Percentiles rank a stretch among this genome's conserved stretches.
These are phyloP conservation scores for Sarcophaga bullata DNA, from an alignment of 1,140 invertebrate species.

Conservation along the genomic window DNA sequence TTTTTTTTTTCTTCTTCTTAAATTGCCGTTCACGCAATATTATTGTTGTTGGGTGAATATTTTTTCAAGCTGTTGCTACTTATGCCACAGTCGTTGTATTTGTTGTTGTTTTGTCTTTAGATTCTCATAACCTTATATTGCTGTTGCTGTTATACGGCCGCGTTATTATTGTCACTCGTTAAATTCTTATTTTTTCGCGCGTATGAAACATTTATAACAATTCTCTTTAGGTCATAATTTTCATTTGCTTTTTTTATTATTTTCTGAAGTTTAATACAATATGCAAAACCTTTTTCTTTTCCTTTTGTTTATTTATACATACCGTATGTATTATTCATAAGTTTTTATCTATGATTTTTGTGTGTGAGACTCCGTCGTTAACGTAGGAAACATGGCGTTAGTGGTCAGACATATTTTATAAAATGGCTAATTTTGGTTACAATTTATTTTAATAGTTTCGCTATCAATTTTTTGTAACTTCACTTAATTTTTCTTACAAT, in stretches of 20 bases:
- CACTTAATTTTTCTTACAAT: too few relatives aligned
- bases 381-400: neutral
- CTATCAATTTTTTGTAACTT: too few relatives aligned
- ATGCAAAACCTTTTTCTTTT: too few relatives aligned
- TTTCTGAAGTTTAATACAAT: neutral
- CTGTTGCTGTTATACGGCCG: neutral
- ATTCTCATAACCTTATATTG: neutral
- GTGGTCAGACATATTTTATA: too few relatives aligned
- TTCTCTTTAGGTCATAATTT: neutral
- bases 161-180: neutral
- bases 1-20: neutral
- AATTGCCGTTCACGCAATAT: slow-evolving; percentile 13
- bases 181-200: neutral
- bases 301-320: too few relatives aligned
- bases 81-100: neutral
- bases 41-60: neutral
- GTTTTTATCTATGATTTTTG: too few relatives aligned
- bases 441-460: too few relatives aligned
- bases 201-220: neutral
- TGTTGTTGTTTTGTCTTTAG: neutral
- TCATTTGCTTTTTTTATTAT: neutral
- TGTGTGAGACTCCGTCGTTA: neutral
- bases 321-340: too few relatives aligned
- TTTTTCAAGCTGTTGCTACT: neutral
- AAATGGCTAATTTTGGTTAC: too few relatives aligned